Evolutionary conservation across 1,140 invertebrate genomes (phyloP), one percentile per base, ranked within the genome.

Genomic region (Drosophila pandora): DNA sequence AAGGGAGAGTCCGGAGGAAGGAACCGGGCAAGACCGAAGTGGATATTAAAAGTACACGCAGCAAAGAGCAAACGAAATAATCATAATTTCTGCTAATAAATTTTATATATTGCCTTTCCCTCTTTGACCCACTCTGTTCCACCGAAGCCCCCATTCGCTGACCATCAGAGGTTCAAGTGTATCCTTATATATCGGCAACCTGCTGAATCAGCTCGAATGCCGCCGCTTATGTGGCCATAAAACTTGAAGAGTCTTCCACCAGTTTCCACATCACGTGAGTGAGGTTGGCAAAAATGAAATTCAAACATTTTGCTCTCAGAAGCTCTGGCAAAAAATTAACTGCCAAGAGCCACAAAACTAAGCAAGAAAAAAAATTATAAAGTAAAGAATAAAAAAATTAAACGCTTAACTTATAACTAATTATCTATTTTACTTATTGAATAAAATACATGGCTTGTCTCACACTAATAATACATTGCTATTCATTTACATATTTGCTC

Each of bases 71-170:
- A 69, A 67, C 75, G 84, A 87, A 87, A 87, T 88, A 89, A 89
- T 87, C 79, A 88, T 89, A 88, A 88, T 88, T 88, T 88, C 83
- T 79, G 83, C 84, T 88, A 88, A 88, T 88, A 88, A 88, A 88
- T 88, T 89, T 83, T 83, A 89, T 88, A 89, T 83, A 87, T 87
- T 87, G 61, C 82, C 34, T 37, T 60, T 5, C 48, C 37, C 5
- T 45, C 10, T 39, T 13, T 50, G 23, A 7, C 2, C 49, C 64
- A 41, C 50, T 55, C 45, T n/a, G 12, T 53, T 37, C n/a, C 39
- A 41, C 32, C 49, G 25, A 37, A 32, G 54, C 28, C 17, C 2
- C 3, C 10, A 21, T 48, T 47, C 25, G 54, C 55, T 52, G 47
- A 48, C 63, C 58, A 58, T 21, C 47, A 25, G 47, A 37, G 12